Conservation (phyloP, 2,888 invertebrate genomes). For the Cephus pulcher region DNA sequence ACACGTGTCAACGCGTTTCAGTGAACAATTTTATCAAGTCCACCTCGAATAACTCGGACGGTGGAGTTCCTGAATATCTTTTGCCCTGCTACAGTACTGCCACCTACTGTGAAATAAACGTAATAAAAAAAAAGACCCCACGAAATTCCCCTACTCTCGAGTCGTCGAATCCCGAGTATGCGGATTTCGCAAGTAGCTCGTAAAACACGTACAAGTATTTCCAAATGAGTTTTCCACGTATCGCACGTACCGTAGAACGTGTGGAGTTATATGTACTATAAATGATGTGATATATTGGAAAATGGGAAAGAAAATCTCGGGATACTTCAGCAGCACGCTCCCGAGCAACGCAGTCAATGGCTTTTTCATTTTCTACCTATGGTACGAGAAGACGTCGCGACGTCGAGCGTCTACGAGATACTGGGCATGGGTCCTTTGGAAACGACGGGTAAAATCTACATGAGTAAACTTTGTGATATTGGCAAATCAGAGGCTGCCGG, state of each 20-base stretch:
- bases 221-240: not conserved
- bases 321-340: not conserved
- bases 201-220: not conserved
- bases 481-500: no score
- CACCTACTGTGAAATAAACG: not conserved
- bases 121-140: not conserved
- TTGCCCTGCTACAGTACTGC: not conserved
- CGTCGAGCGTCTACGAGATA: not conserved
- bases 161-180: not conserved
- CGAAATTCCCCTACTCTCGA: not conserved
- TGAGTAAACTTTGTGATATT: no score
- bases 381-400: not conserved
- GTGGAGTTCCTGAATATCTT: not conserved
- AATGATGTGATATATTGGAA: not conserved
- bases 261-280: no score
- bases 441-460: no score
- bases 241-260: not conserved
- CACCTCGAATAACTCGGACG: no score
- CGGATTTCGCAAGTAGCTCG: not conserved
- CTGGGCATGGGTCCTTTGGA: not conserved
- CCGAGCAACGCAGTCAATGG: not conserved
- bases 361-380: not conserved
- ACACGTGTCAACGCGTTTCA: no score
- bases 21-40: no score
- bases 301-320: not conserved